phyloP scores from a whole-genome alignment of 53 echinoderm and acorn worm species.

The Apostichopus leukothele region DNA sequence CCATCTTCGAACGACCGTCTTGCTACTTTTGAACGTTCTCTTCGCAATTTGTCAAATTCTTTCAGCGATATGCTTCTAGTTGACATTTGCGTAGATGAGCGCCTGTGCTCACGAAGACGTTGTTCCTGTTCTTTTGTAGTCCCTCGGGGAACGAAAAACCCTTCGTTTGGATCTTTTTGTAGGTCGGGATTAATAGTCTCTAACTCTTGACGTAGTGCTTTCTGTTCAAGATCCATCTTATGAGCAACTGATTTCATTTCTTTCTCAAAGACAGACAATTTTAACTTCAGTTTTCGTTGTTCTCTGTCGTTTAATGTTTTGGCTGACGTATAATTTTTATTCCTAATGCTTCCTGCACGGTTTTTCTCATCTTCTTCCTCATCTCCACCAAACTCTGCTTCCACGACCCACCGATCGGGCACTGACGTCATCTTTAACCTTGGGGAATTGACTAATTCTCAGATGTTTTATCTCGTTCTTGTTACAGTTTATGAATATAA shows the following conservation, averaged over 20 bases:
- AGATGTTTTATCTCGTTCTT: neutral
- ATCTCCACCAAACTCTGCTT: constrained; percentile 49
- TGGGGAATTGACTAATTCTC: neutral
- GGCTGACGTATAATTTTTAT: constrained; percentile 65
- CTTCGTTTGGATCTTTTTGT: constrained; percentile 62
- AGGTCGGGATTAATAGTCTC: constrained; percentile 71
- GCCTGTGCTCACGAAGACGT: constrained; percentile 60
- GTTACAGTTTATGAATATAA: too few relatives aligned
- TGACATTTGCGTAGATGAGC: constrained; percentile 45
- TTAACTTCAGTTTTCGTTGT: constrained; percentile 62
- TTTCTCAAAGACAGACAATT: constrained; percentile 62
- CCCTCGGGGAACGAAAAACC: constrained; percentile 79
- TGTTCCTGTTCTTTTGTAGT: constrained; percentile 77
- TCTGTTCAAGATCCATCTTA: constrained; percentile 66
- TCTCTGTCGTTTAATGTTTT: constrained; percentile 86
- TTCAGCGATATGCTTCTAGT: constrained; percentile 79
- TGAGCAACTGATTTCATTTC: constrained; percentile 62
- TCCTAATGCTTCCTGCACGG: constrained; percentile 54
- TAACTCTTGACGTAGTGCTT: constrained; percentile 66
- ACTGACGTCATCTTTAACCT: neutral
- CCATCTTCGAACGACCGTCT: constrained; percentile 51
- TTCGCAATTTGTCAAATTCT: constrained; percentile 80
- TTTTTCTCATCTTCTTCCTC: constrained; percentile 57
- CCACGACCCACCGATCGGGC: constrained; percentile 56
- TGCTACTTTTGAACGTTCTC: constrained; percentile 45